Conservation (phyloP, 1,140 invertebrate species). For the Idris sp. region DNA sequence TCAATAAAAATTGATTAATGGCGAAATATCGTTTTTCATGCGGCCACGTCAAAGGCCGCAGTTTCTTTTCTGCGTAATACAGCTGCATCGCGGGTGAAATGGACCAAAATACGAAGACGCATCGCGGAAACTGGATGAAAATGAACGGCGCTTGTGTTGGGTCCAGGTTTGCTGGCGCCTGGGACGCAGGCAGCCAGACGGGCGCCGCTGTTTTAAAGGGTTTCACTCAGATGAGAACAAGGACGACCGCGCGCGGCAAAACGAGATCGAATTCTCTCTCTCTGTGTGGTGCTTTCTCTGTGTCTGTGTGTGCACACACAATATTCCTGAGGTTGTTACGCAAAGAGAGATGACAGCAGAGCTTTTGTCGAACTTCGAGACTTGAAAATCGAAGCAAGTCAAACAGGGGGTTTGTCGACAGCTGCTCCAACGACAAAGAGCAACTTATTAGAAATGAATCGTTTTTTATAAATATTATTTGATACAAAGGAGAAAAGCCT, state of each 20-base stretch:
- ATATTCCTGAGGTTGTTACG: slow-evolving; percentile 35
- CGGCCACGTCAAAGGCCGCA: slow-evolving; percentile 25
- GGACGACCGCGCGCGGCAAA: slow-evolving; percentile 53
- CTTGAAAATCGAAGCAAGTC: slow-evolving; percentile 51
- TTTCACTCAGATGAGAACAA: slow-evolving; percentile 66
- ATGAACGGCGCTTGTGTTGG: slow-evolving; percentile 55
- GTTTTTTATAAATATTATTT: slow-evolving; percentile 47
- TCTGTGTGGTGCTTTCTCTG: slow-evolving; percentile 5
- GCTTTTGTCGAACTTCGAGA: slow-evolving; percentile 57
- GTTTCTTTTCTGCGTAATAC: slow-evolving; percentile 47
- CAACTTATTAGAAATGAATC: slow-evolving; percentile 54
- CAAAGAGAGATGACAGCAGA: slow-evolving; percentile 60
- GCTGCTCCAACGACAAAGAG: slow-evolving; percentile 49
- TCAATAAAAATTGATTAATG: slow-evolving; percentile 43
- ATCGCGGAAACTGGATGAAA: slow-evolving; percentile 60
- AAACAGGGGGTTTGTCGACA: slow-evolving; percentile 52
- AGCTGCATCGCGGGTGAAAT: slow-evolving; percentile 62
- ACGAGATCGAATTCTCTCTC: slow-evolving; percentile 52
- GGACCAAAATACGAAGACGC: slow-evolving; percentile 61
- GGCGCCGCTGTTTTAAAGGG: slow-evolving; percentile 74
- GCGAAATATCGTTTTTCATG: slow-evolving; percentile 29
- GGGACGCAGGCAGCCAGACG: slow-evolving; percentile 77
- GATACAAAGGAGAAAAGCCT: slow-evolving; percentile 32
- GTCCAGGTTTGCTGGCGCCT: slow-evolving; percentile 75
- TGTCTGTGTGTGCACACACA: slow-evolving; percentile 16